These are phyloP conservation scores for Megaceryle alcyon DNA, from an alignment of 2,797 vertebrate species.

Conservation along the genomic window DNA sequence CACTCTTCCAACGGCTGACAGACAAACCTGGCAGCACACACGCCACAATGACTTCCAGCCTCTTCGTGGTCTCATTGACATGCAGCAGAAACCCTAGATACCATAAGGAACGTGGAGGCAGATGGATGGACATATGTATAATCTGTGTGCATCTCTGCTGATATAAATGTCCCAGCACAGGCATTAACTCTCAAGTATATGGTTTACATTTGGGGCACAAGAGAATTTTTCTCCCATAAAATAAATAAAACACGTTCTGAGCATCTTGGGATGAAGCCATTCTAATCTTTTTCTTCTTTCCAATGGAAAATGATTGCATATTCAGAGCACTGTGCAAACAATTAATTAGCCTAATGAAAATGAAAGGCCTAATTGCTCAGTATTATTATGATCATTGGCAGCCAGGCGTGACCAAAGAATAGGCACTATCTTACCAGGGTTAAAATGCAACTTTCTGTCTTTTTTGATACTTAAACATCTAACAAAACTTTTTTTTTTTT, in stretches of 20 bases:
- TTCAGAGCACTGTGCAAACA: slow-evolving; percentile 59
- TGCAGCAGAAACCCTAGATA: background rate
- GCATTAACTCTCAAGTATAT: background rate
- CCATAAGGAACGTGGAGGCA: slow-evolving; percentile 25
- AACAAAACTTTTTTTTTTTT: background rate
- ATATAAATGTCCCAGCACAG: slow-evolving; percentile 2
- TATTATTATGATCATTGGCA: slow-evolving; percentile 24
- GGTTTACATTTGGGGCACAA: background rate
- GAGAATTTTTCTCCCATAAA: slow-evolving; percentile 58
- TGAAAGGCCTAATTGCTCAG: slow-evolving; percentile 58
- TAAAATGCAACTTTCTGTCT: background rate
- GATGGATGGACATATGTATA: slow-evolving; percentile 67
- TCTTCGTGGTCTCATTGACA: background rate
- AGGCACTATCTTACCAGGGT: background rate
- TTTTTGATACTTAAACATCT: background rate
- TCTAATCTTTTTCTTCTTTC: slow-evolving; percentile 48
- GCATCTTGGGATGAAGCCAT: slow-evolving; percentile 58
- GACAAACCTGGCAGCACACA: background rate
- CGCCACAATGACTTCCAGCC: rapidly evolving
- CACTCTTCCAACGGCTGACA: background rate
- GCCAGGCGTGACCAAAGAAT: slow-evolving; percentile 31
- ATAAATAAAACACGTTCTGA: slow-evolving; percentile 35
- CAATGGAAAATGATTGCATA: slow-evolving; percentile 49
- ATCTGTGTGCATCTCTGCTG: slow-evolving; percentile 22
- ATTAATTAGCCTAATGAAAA: slow-evolving; percentile 71